phyloP scores from a whole-genome alignment of 2,888 invertebrate genomes.

The Epiblema foenella region DNA sequence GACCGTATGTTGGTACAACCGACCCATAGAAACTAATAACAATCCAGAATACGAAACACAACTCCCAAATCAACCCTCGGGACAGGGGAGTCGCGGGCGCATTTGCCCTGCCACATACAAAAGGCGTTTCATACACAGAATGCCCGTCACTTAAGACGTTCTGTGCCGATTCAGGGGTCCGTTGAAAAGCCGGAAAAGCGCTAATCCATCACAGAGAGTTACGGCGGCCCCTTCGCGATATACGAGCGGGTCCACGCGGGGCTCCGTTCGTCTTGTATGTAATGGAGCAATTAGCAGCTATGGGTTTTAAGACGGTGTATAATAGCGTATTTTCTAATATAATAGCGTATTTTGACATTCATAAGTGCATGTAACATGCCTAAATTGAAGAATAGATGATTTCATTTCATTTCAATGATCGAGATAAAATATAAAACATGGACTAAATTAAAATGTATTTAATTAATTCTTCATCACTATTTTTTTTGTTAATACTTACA shows the following conservation, averaged over 20 bases:
- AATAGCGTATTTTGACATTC: no score
- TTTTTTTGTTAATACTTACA: no score
- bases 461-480: no score
- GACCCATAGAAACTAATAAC: no score
- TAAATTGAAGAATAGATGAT: no score
- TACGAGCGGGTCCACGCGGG: slow-evolving; percentile 43
- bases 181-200: slow-evolving; percentile 79
- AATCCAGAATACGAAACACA: no score
- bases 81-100: slow-evolving; percentile 21
- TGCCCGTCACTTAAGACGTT: background rate
- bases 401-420: no score
- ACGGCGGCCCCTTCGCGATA: slow-evolving; percentile 35
- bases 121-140: background rate
- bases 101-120: slow-evolving; percentile 1
- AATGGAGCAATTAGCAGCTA: slow-evolving; percentile 5
- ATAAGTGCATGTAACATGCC: no score
- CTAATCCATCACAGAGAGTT: slow-evolving; percentile 49
- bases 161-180: slow-evolving; percentile 65
- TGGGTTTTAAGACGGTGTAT: background rate
- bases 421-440: no score
- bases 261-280: slow-evolving; percentile 23
- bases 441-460: no score
- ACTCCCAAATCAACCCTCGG: background rate
- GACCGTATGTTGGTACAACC: no score
- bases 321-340: no score